These are phyloP conservation scores for Caenorhabditis doughertyi DNA, from an alignment of 2,888 invertebrate genomes.

Conservation along the genomic window DNA sequence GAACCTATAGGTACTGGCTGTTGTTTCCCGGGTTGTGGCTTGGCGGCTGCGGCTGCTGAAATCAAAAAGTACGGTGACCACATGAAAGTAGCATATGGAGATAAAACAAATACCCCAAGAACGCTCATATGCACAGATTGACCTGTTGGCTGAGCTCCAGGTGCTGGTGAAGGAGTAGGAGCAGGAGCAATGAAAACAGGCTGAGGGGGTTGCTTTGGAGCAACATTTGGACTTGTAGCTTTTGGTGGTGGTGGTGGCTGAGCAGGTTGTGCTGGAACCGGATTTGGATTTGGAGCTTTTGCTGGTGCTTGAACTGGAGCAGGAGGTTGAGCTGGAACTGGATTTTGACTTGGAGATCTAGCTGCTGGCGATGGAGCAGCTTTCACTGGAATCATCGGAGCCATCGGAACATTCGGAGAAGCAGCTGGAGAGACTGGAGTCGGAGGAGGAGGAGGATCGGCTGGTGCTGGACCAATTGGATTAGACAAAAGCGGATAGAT, in stretches of 20 bases:
- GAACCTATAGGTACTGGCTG: conserved; percentile 9
- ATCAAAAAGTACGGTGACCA: background rate
- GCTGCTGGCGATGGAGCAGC: background rate
- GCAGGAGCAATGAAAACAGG: background rate
- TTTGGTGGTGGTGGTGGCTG: background rate
- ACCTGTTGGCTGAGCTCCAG: conserved; percentile 1
- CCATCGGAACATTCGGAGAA: background rate
- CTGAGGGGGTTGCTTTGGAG: background rate
- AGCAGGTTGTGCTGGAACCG: background rate
- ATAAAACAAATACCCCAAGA: background rate
- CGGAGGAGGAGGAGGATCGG: background rate
- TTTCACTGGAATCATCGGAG: background rate
- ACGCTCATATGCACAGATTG: conserved; percentile 25
- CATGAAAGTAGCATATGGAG: background rate
- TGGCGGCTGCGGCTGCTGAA: conserved; percentile 10
- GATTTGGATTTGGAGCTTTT: background rate
- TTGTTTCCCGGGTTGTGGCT: background rate
- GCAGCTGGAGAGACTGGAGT: background rate
- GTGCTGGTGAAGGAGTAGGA: background rate
- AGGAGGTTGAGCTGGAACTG: background rate
- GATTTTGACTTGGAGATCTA: conserved; percentile 10
- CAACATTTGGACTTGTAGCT: background rate
- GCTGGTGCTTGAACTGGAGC: background rate
- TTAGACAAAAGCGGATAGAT: background rate
- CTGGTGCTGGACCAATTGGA: conserved; percentile 14